phyloP scores from a whole-genome alignment of 1,140 invertebrate species.

The Aphis craccivora region DNA sequence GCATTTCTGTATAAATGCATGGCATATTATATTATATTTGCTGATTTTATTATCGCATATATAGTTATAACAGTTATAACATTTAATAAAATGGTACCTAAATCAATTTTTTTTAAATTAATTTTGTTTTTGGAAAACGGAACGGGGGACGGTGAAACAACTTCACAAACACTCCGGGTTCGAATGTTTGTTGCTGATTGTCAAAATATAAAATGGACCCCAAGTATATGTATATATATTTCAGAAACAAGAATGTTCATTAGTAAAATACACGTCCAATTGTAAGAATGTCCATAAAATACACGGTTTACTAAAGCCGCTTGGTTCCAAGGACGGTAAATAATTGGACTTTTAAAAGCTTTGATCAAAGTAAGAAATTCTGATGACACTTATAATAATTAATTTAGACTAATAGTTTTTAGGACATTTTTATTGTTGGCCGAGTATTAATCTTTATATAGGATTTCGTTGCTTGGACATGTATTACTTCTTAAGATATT shows the following conservation, averaged over 20 bases:
- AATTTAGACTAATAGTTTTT: neutral
- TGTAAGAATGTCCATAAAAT: neutral
- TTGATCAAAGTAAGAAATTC: neutral
- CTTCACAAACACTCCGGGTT: neutral
- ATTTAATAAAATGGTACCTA: neutral
- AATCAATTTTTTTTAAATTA: neutral
- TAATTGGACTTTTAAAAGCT: neutral
- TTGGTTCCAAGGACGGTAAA: neutral
- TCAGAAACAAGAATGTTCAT: neutral
- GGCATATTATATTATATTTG: neutral
- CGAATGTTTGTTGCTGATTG: neutral
- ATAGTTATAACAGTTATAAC: neutral
- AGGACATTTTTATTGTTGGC: neutral
- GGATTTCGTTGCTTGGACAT: neutral
- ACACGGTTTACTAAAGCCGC: neutral
- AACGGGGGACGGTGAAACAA: neutral
- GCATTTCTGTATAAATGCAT: neutral
- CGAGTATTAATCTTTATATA: neutral
- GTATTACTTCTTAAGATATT: neutral
- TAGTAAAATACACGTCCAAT: neutral
- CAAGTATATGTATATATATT: neutral
- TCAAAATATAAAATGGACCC: neutral
- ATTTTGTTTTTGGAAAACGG: neutral
- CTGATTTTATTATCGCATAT: neutral
- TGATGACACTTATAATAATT: neutral